Base-by-base conservation (phyloP, 2,888 invertebrate species). In the Germaria angustata region DNA sequence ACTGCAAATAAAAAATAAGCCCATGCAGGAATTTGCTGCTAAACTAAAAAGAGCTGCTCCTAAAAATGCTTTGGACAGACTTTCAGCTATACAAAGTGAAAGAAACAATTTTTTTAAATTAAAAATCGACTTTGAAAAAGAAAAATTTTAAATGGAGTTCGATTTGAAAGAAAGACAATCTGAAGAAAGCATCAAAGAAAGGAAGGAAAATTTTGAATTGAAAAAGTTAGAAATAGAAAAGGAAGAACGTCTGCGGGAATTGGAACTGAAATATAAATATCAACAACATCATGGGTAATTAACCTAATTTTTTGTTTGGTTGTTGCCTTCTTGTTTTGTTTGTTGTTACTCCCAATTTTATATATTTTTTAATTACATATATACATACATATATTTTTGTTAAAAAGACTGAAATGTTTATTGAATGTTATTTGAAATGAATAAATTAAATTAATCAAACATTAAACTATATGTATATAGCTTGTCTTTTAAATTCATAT, bases 61-160 rank as follows among this genome's bases (percentile, higher is more conserved):
- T 8, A 69, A 57, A 32, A 57, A 41, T 4, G 24, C 46, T 13
- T 41, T 65, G 20, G 49, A 61, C 24, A 36, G 44, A 41, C 57
- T 69, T 11, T 69, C 28, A 1, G 7, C 11, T 4, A 20, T 66
- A n/a, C 66, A 51, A 51, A 36, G 36, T 9, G 66, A 66, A 51
- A 15, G 36, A 5, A 22, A 32, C 59, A 17, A 9, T 0, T 71
- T 17, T 44, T 17, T 22, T 13, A 46, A 71, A 55, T n/a, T 34
- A 17, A 57, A 34, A 46, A 36, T 76, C 5, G 66, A 55, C 34
- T 41, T 41, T 57, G 24, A 66, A 36, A 51, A 51, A 22, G 65
- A 66, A n/a, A 51, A 66, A 3, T 51, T 66, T 36, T 8, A 36
- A n/a, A 66, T 15, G 6, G 66, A 66, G 15, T 46, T 55, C 22